Evolutionary conservation across 2,888 invertebrate species (phyloP).

Genomic region (Pseudeuparius sepicola): DNA sequence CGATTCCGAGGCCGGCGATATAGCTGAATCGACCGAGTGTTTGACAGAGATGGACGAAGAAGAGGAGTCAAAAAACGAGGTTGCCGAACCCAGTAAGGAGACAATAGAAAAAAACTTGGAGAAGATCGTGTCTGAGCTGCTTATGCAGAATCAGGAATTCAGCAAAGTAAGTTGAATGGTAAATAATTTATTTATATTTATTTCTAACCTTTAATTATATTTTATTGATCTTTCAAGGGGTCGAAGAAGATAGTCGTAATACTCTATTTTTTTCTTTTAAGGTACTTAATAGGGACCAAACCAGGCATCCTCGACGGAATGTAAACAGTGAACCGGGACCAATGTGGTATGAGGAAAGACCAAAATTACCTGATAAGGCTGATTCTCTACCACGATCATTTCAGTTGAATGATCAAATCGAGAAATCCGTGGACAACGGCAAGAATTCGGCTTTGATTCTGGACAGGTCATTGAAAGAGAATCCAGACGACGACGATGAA

Average conservation of each 20-base stretch:
- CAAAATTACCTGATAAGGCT: slow-evolving; percentile 62
- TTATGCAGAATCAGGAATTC: slow-evolving; percentile 76
- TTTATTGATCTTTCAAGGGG: too few relatives aligned
- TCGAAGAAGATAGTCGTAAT: too few relatives aligned
- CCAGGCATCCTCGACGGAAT: slow-evolving; percentile 27
- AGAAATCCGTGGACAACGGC: slow-evolving; percentile 41
- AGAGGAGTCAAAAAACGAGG: slow-evolving; percentile 33
- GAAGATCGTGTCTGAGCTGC: slow-evolving; percentile 70
- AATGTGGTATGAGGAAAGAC: slow-evolving; percentile 53
- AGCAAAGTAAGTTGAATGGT: slow-evolving; percentile 48
- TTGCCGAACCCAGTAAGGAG: slow-evolving; percentile 41
- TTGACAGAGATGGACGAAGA: slow-evolving; percentile 28
- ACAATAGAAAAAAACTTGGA: slow-evolving; percentile 51
- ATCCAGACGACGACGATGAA: slow-evolving; percentile 24
- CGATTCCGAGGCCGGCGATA: slow-evolving; percentile 46
- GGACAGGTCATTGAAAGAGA: slow-evolving; percentile 30
- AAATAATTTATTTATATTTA: neutral
- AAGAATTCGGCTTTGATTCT: slow-evolving; percentile 24
- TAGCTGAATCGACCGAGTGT: slow-evolving; percentile 52
- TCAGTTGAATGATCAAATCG: slow-evolving; percentile 50
- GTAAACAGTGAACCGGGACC: slow-evolving; percentile 42
- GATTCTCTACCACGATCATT: slow-evolving; percentile 72
- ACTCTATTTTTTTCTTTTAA: too few relatives aligned
- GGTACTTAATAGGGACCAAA: slow-evolving; percentile 29
- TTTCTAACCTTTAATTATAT: neutral